Evolutionary conservation across 2,113 vertebrate genomes (phyloP).

Genomic region (Reinhardtius hippoglossoides): DNA sequence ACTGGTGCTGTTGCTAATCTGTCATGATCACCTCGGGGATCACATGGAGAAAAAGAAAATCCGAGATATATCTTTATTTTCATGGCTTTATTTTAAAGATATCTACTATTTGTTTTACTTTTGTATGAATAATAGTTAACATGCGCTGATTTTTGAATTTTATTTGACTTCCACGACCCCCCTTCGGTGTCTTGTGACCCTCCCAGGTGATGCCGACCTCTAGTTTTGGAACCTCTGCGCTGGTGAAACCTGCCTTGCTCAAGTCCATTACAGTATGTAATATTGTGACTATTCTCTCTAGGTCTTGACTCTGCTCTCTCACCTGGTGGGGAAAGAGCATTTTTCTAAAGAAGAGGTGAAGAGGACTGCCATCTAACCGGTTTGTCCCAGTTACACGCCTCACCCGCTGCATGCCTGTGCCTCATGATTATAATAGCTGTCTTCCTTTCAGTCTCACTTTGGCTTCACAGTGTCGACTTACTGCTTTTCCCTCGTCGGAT

Average conservation of each 20-base stretch:
- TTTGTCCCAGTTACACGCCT: slow-evolving; percentile 32
- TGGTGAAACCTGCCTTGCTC: background rate
- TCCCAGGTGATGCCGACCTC: too few relatives aligned
- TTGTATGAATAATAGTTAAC: too few relatives aligned
- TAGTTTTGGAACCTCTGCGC: too few relatives aligned
- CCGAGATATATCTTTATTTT: too few relatives aligned
- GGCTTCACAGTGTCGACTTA: slow-evolving; percentile 42
- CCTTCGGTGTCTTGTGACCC: too few relatives aligned
- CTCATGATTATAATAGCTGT: slow-evolving; percentile 11
- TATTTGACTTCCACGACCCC: too few relatives aligned
- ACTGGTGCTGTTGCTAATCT: too few relatives aligned
- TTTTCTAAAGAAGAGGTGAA: background rate
- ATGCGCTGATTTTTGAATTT: too few relatives aligned
- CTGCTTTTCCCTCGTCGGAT: slow-evolving; percentile 48
- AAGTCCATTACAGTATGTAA: background rate
- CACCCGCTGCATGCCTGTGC: slow-evolving; percentile 3
- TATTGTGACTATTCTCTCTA: background rate
- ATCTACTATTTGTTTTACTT: too few relatives aligned
- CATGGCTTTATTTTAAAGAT: too few relatives aligned
- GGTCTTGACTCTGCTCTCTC: background rate
- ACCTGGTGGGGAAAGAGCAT: background rate
- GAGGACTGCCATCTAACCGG: slow-evolving; percentile 40
- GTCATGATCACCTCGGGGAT: too few relatives aligned
- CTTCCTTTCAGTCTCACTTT: slow-evolving; percentile 32
- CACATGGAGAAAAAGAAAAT: too few relatives aligned